These are phyloP conservation scores for Coremacera marginata DNA, from an alignment of 2,888 invertebrate genomes.

Conservation along the genomic window DNA sequence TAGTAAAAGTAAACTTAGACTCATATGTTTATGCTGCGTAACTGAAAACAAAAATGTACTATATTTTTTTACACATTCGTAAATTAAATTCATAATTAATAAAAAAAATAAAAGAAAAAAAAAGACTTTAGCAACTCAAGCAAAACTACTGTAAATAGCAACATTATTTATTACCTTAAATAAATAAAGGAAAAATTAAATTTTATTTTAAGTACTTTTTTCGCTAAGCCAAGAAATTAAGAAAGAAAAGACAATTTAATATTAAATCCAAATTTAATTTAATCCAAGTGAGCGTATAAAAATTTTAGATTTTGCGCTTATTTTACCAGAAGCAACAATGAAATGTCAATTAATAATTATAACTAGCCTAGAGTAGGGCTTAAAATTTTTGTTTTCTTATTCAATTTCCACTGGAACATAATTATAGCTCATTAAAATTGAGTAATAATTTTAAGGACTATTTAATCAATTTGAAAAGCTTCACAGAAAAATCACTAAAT, in stretches of 20 bases:
- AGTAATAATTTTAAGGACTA: background rate
- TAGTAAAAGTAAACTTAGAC: too few relatives aligned
- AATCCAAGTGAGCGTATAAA: background rate
- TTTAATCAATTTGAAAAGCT: background rate
- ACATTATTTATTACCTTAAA: background rate
- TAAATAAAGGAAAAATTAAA: background rate
- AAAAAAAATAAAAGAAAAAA: background rate
- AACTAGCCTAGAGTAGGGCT: background rate
- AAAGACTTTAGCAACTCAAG: background rate
- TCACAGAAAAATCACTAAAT: constrained; percentile 6
- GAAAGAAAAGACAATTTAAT: background rate
- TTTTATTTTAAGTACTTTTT: background rate
- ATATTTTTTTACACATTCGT: constrained; percentile 28
- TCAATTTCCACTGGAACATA: background rate
- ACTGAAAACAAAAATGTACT: background rate
- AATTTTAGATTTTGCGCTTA: background rate
- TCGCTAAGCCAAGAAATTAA: background rate
- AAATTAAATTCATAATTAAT: background rate
- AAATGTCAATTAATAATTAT: constrained; percentile 18
- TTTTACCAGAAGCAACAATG: background rate
- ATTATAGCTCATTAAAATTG: background rate
- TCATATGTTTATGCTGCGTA: background rate
- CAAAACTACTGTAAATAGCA: background rate
- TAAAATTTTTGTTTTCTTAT: background rate
- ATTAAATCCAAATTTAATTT: background rate